Percentiles rank a stretch among this genome's conserved stretches.
Conservation (phyloP, 2,797 vertebrate genomes). For the Hydrophis major region DNA sequence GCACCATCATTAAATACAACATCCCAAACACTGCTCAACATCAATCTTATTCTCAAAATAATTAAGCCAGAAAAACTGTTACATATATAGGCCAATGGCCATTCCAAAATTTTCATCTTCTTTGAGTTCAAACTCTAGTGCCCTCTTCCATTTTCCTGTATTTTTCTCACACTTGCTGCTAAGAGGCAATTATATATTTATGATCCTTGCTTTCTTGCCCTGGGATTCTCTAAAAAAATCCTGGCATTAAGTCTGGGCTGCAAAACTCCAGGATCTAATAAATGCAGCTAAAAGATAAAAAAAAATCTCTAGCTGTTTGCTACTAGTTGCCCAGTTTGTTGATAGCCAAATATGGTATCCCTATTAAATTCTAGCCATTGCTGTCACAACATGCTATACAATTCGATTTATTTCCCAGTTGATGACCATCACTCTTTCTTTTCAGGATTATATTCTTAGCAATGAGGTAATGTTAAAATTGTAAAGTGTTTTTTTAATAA, state of each 20-base stretch:
- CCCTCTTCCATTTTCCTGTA: not conserved
- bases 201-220: not conserved
- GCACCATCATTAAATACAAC: slow-evolving; percentile 43
- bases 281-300: not conserved
- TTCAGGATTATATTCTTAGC: no score
- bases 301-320: not conserved
- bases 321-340: not conserved
- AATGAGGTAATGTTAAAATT: not conserved
- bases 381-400: not conserved
- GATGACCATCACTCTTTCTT: not conserved
- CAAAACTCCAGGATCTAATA: not conserved
- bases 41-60: not conserved
- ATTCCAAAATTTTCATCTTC: not conserved
- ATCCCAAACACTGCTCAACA: slow-evolving; percentile 41
- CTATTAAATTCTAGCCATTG: not conserved
- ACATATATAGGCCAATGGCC: not conserved
- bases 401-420: not conserved
- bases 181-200: not conserved
- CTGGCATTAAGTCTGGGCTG: not conserved
- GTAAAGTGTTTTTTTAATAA: not conserved
- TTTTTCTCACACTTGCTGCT: not conserved
- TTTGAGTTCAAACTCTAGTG: not conserved
- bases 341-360: not conserved
- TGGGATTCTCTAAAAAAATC: not conserved
- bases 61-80: slow-evolving; percentile 35